These are phyloP conservation scores for Helogale parvula DNA, from an alignment of 2,113 vertebrate genomes.

Conservation along the genomic window DNA sequence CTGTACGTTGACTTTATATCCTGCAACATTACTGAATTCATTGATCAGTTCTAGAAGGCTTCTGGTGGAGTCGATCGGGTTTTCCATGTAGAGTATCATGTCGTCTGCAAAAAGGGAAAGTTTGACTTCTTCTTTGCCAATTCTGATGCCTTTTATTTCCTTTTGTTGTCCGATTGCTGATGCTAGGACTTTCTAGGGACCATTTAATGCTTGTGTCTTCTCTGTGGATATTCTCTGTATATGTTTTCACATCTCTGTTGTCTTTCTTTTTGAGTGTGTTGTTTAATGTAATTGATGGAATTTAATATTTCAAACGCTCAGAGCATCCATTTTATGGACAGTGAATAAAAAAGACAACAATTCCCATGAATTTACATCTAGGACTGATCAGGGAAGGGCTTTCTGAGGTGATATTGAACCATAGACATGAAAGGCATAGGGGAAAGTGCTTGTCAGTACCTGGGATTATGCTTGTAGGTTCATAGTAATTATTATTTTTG, in stretches of 20 bases:
- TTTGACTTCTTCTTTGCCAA: no score
- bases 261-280: constrained; percentile 18
- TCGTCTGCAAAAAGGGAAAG: no score
- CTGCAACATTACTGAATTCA: no score
- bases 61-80: no score
- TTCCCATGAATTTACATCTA: neutral
- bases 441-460: neutral
- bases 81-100: no score
- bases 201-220: neutral
- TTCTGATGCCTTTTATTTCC: no score
- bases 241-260: neutral
- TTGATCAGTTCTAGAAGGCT: no score
- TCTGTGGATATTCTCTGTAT: neutral
- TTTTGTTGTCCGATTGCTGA: no score
- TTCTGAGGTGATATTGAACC: neutral
- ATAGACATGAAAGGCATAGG: neutral
- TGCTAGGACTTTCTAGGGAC: no score
- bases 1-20: no score
- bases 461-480: neutral
- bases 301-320: constrained; percentile 19
- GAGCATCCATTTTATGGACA: constrained; percentile 40
- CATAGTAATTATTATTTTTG: neutral
- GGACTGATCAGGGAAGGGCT: neutral
- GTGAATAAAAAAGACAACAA: neutral
- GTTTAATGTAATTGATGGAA: neutral